Percentiles rank a stretch among this genome's conserved stretches.
These are phyloP conservation scores for Tetramorium parvispinum DNA, from an alignment of 1,140 invertebrate genomes.

Conservation along the genomic window DNA sequence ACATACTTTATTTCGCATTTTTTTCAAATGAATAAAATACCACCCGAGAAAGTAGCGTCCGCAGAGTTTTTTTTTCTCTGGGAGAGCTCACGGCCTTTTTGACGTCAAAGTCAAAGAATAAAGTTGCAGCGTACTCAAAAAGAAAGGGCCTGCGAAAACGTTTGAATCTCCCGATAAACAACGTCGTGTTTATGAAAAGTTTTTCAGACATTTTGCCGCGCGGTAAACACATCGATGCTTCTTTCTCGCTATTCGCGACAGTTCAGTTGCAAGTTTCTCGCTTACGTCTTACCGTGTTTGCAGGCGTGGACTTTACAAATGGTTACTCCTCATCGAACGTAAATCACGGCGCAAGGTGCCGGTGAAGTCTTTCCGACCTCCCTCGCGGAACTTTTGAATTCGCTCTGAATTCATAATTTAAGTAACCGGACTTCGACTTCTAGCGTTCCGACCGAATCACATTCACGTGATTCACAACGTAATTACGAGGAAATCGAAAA, in stretches of 20 bases:
- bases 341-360: slow-evolving; percentile 55
- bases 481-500: slow-evolving; percentile 53
- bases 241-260: slow-evolving; percentile 38
- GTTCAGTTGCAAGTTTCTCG: slow-evolving; percentile 63
- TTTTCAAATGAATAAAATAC: slow-evolving; percentile 45
- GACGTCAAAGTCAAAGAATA: slow-evolving; percentile 44
- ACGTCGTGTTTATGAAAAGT: slow-evolving; percentile 63
- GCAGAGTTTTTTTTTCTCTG: not conserved
- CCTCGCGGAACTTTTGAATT: slow-evolving; percentile 43
- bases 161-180: slow-evolving; percentile 59
- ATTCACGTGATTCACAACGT: slow-evolving; percentile 41
- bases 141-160: slow-evolving; percentile 33
- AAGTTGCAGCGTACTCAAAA: slow-evolving; percentile 7
- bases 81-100: not conserved
- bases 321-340: slow-evolving; percentile 47
- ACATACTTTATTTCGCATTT: slow-evolving; percentile 9
- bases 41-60: slow-evolving; percentile 13
- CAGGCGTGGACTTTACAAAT: slow-evolving; percentile 48
- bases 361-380: slow-evolving; percentile 21
- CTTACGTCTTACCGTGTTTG: slow-evolving; percentile 61
- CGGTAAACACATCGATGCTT: slow-evolving; percentile 69
- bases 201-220: slow-evolving; percentile 46
- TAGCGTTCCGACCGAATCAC: slow-evolving; percentile 15
- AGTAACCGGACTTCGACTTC: slow-evolving; percentile 30
- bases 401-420: slow-evolving; percentile 46